Conservation (phyloP, 2,888 invertebrate genomes). For the Corythucha ciliata region DNA sequence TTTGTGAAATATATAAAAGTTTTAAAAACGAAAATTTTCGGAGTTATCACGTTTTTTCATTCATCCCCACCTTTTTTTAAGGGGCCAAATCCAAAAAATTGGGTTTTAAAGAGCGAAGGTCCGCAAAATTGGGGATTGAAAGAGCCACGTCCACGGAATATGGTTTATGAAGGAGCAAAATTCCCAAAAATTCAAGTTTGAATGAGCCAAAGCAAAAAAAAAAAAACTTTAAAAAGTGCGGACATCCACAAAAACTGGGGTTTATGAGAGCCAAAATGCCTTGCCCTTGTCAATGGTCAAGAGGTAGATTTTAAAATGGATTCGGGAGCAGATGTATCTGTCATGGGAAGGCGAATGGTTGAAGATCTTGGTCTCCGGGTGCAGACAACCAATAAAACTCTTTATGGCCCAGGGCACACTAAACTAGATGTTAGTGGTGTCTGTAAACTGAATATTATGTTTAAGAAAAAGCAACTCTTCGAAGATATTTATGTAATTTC, state of each 20-base stretch:
- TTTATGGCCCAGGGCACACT: constrained; percentile 8
- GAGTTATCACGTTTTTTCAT: too few relatives aligned
- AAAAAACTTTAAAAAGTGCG: not conserved
- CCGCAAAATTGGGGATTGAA: too few relatives aligned
- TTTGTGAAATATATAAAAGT: too few relatives aligned
- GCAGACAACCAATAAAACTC: not conserved
- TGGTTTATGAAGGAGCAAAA: constrained; percentile 8
- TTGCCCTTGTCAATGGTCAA: not conserved
- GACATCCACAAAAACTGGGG: too few relatives aligned
- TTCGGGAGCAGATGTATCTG: not conserved
- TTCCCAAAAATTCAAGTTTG: constrained; percentile 1
- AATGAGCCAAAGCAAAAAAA: too few relatives aligned
- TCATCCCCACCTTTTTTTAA: too few relatives aligned
- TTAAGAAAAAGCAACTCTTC: constrained; percentile 2
- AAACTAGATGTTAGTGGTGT: not conserved
- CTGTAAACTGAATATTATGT: too few relatives aligned
- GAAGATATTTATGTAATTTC: constrained; percentile 2
- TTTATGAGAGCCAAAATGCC: too few relatives aligned
- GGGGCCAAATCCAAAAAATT: too few relatives aligned
- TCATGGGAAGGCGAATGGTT: not conserved
- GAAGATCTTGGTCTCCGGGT: not conserved
- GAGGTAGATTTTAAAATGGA: not conserved
- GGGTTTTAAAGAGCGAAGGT: too few relatives aligned
- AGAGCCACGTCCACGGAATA: too few relatives aligned
- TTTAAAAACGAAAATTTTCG: too few relatives aligned